Base-by-base conservation (phyloP, 2,113 vertebrate genomes). In the Cichladusa arquata region DNA sequence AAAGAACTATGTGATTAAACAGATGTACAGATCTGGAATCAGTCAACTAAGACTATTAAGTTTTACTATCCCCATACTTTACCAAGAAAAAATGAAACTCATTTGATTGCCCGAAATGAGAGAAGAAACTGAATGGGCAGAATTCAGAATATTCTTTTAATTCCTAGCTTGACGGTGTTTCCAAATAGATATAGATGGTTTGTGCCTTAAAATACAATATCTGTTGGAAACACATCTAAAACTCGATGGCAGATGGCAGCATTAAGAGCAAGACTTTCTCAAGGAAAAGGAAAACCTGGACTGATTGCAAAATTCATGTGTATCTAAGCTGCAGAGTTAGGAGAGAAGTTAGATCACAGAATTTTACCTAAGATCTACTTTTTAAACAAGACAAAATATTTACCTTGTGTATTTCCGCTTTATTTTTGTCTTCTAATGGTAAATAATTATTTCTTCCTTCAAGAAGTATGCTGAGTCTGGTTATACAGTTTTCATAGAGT, bases 161-260 rank as follows among this genome's bases (percentile, higher is more conserved):
- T 48, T 86, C 16, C 14, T 45, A 62, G 3, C 3, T 50, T 31
- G 56, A 2, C 38, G 6, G 3, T 80, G 8, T 65, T 93, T 19
- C 2, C 2, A n/a, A 64, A 28, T 17, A 78, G 0, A 0, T 11
- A 48, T 25, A 62, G 57, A 10, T 45, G 10, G 3, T 36, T 72
- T 73, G 9, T 73, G 9, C 3, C 18, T 61, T 70, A 44, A 64
- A 79, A 70, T 54, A 58, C 4, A 8, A 0, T 19, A 44, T n/a
- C 9, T 65, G 6, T 25, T 22, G 16, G 18, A 77, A 76, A 72
- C 18, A 69, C 3, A 20, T 19, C 34, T 77, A 33, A 33, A 65
- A 58, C 20, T 45, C 20, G 76, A 4, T 14, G 12, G 19, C 33
- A 73, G 22, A 87, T 14, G 19, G 48, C 11, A 24, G 3, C 23